Evolutionary conservation across 2,888 invertebrate genomes (phyloP), one percentile per base, ranked within the genome.

Genomic region (Axea sp.): DNA sequence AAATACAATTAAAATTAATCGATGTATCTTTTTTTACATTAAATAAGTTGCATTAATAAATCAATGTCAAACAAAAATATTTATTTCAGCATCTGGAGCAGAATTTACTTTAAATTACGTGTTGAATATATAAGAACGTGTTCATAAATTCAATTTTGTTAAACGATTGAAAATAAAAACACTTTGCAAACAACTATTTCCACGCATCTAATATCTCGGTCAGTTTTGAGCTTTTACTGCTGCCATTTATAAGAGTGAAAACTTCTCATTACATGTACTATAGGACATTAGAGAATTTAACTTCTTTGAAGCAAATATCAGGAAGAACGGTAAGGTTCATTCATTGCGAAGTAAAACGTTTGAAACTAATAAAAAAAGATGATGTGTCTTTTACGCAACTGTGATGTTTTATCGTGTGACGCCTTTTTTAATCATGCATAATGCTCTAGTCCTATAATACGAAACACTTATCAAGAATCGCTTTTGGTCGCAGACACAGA

Each of bases 291-390:
- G 37, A 51, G 30, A 26, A 35, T 35, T 15, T 11, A 57, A 24
- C 9, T 45, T 15, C 43, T 30, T 57, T 33, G 41, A 57, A 57
- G 30, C 30, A 24, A 24, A 33, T 57, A 41, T 24, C 43, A 33
- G 33, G 41, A 30, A n/a, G 14, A 22, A 57, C 17, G 22, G 30
- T 33, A 53, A 53, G 30, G 55, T 41, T 55, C 55, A 41, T 55
- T 55, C 55, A 30, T 55, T 39, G 31, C 31, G 41, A 55, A 28
- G 30, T 55, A 30, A 30, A 55, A 53, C 39, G 51, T 51, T 51
- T 51, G 51, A 51, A 7, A 24, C 35, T 51, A 51, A 51, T 51
- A 35, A 51, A 51, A 49, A 35, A 49, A 33, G 35, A 35, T 14
- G 26, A 37, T 3, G 14, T 28, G 26, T 19, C 37, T 37, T 37